Evolutionary conservation across 2,797 vertebrate species (phyloP).

Genomic region (Macropus fuliginosus): DNA sequence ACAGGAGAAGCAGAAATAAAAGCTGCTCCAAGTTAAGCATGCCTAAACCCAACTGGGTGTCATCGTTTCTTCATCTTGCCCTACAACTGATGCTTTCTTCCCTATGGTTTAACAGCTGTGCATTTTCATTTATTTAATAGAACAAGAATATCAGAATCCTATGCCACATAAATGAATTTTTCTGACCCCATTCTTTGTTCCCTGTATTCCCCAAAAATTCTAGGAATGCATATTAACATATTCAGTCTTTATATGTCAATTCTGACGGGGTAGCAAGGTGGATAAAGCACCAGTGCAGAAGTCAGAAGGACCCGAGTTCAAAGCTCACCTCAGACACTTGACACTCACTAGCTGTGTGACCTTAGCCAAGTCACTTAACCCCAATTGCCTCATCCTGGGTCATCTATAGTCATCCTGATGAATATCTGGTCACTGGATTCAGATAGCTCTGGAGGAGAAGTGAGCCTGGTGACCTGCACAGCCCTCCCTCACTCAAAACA

Average conservation of each 20-base stretch:
- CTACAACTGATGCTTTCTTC: slow-evolving; percentile 37
- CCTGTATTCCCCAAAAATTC: neutral
- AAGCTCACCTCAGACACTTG: too few relatives aligned
- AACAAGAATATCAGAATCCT: slow-evolving; percentile 19
- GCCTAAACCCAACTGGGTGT: slow-evolving; percentile 8
- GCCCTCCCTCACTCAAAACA: too few relatives aligned
- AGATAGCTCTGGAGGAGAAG: too few relatives aligned
- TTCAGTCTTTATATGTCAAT: neutral
- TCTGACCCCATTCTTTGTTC: neutral
- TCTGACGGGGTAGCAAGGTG: neutral
- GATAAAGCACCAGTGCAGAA: too few relatives aligned
- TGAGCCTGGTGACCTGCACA: too few relatives aligned
- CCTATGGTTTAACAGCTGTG: accelerated
- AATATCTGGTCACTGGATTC: too few relatives aligned
- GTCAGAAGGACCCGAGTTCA: too few relatives aligned
- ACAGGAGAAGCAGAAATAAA: slow-evolving; percentile 46
- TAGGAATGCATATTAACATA: neutral
- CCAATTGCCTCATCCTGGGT: too few relatives aligned
- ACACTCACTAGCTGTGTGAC: too few relatives aligned
- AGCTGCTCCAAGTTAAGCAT: slow-evolving; percentile 1
- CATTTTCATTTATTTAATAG: slow-evolving; percentile 23
- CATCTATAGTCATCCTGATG: too few relatives aligned
- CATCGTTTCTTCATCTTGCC: neutral
- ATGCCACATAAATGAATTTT: neutral
- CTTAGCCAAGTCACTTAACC: too few relatives aligned